A percentile compares a stretch with the other conserved stretches of the same genome.
These are phyloP conservation scores for Oryzias woworae DNA, from an alignment of 2,113 vertebrate species.

Conservation along the genomic window DNA sequence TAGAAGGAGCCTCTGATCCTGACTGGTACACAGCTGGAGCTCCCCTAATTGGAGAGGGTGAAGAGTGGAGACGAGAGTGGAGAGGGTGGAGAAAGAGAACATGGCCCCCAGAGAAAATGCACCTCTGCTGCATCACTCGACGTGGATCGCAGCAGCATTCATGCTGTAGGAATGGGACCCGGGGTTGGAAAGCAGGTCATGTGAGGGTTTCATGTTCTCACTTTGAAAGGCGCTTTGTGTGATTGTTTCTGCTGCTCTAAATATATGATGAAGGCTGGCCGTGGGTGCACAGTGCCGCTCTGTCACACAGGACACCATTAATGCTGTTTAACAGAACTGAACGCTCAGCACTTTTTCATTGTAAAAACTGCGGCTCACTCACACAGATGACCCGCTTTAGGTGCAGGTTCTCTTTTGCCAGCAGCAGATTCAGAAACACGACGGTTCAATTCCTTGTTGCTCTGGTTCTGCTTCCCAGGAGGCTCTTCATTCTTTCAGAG, in stretches of 20 bases:
- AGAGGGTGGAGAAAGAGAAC: slow-evolving; percentile 56
- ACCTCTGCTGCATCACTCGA: slow-evolving; percentile 41
- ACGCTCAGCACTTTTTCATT: slow-evolving; percentile 19
- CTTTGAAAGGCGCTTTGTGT: slow-evolving; percentile 24
- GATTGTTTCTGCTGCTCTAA: slow-evolving; percentile 51
- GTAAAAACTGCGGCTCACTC: slow-evolving; percentile 6
- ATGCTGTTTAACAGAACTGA: slow-evolving; percentile 33
- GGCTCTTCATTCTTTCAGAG: too few species aligned
- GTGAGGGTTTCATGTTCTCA: slow-evolving; percentile 24
- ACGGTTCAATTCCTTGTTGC: too few species aligned
- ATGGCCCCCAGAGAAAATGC: slow-evolving; percentile 54
- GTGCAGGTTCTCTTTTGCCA: background rate
- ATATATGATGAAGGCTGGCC: slow-evolving; percentile 38
- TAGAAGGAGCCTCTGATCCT: slow-evolving; percentile 79
- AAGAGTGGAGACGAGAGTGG: slow-evolving; percentile 64
- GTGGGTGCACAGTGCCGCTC: slow-evolving; percentile 28
- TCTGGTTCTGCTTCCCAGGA: too few species aligned
- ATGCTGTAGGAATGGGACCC: slow-evolving; percentile 14
- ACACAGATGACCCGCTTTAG: background rate
- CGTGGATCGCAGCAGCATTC: slow-evolving; percentile 44
- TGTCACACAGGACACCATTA: slow-evolving; percentile 1
- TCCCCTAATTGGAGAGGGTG: slow-evolving; percentile 77
- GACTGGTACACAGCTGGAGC: slow-evolving; percentile 78
- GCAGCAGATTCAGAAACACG: too few species aligned
- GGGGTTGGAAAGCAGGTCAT: slow-evolving; percentile 2